phyloP scores from a whole-genome alignment of 2,113 vertebrate genomes.

The Oxyura jamaicensis region DNA sequence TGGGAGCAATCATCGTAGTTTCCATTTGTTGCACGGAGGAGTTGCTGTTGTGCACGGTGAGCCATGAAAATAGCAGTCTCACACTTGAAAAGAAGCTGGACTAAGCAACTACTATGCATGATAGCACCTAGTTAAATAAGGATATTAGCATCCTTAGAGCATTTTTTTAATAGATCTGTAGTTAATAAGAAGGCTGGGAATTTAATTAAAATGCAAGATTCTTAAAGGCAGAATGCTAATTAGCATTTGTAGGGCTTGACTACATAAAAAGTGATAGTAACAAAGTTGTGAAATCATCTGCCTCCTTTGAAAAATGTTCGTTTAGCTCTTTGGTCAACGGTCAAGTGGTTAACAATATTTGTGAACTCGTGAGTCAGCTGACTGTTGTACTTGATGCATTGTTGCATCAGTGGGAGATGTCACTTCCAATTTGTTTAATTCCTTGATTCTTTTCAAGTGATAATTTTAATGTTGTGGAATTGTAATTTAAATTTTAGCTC shows the following conservation, averaged over 20 bases:
- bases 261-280: not conserved
- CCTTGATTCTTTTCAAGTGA: not conserved
- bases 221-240: conserved; percentile 39
- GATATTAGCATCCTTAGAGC: conserved; percentile 27
- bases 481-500: not conserved
- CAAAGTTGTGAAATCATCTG: not conserved
- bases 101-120: conserved; percentile 3
- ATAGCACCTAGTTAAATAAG: conserved; percentile 54
- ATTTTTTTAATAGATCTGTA: not conserved
- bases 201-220: conserved; percentile 44
- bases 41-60: conserved; percentile 35
- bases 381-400: not conserved
- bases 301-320: conserved; percentile 1
- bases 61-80: conserved; percentile 29
- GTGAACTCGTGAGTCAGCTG: not conserved
- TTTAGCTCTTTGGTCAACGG: not conserved
- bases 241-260: not conserved
- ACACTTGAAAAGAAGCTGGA: conserved; percentile 16
- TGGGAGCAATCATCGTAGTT: conserved; percentile 74
- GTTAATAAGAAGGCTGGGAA: conserved; percentile 49
- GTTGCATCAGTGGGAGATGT: not conserved
- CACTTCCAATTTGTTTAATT: not conserved
- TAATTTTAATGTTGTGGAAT: not conserved
- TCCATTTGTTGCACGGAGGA: conserved; percentile 53
- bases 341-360: not conserved